These are phyloP conservation scores for Epinephelus moara DNA, from an alignment of 2,113 vertebrate genomes.

Conservation along the genomic window DNA sequence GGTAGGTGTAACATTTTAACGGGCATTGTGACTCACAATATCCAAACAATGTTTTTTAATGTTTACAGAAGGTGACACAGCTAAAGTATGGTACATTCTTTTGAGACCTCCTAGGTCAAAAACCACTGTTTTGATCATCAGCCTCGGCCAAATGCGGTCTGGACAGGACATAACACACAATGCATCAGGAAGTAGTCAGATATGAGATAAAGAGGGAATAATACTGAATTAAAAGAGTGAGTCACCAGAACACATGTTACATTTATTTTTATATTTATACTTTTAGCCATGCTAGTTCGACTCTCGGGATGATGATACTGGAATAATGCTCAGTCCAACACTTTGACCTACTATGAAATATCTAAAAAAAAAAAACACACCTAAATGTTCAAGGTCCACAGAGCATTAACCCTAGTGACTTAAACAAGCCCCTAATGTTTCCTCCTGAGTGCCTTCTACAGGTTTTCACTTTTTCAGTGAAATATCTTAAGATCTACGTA, in stretches of 20 bases:
- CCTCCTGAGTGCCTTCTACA: too few relatives aligned
- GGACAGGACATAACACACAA: constrained; percentile 69
- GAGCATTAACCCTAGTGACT: background rate
- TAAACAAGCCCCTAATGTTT: too few relatives aligned
- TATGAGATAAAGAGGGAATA: constrained; percentile 37
- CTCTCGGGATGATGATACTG: background rate
- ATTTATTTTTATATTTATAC: background rate
- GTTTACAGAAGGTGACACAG: constrained; percentile 62
- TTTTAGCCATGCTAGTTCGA: background rate
- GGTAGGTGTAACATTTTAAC: constrained; percentile 50
- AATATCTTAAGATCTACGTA: background rate
- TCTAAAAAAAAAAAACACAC: background rate
- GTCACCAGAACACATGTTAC: constrained; percentile 6
- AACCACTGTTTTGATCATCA: constrained; percentile 19
- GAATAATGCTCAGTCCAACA: background rate
- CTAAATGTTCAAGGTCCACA: background rate
- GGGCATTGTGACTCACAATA: constrained; percentile 68
- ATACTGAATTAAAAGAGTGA: background rate
- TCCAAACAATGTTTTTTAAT: constrained; percentile 61
- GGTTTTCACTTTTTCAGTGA: background rate
- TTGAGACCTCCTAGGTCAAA: constrained; percentile 17
- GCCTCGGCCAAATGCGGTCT: constrained; percentile 31
- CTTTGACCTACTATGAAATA: background rate
- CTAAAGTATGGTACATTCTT: constrained; percentile 59
- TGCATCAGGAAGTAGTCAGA: constrained; percentile 59